Conservation (phyloP, 2,797 vertebrate species). For the Rhinoraja longicauda region DNA sequence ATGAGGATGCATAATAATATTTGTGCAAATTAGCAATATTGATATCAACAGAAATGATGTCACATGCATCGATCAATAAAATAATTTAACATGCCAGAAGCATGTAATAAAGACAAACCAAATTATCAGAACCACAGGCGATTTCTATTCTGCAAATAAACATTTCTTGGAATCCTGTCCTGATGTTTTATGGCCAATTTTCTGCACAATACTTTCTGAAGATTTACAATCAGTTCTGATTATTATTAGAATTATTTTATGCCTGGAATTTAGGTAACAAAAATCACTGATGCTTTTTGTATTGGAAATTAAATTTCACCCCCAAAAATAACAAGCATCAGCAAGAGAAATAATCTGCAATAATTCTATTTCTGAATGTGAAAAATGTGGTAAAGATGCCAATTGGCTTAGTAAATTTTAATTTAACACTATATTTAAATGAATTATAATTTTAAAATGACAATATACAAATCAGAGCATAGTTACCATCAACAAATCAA, state of each 20-base stretch:
- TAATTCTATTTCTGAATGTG: neutral
- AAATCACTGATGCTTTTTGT: neutral
- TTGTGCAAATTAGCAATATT: neutral
- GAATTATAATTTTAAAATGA: neutral
- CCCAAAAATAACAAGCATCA: neutral
- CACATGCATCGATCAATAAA: conserved; percentile 68
- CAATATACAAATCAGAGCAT: neutral
- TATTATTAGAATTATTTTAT: neutral
- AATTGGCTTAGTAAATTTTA: neutral
- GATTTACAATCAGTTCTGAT: neutral
- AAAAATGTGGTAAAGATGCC: neutral
- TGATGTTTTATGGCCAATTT: neutral
- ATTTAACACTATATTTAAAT: neutral
- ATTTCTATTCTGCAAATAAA: neutral
- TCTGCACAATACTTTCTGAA: neutral
- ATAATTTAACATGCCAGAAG: conserved; percentile 41
- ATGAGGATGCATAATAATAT: conserved; percentile 24
- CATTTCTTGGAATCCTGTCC: neutral
- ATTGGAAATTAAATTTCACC: neutral
- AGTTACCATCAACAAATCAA: neutral
- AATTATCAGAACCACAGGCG: conserved; percentile 36
- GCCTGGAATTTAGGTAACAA: neutral
- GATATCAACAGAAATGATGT: conserved; percentile 31
- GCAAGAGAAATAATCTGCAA: neutral
- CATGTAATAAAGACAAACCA: conserved; percentile 34